Evolutionary conservation across 2,113 vertebrate genomes (phyloP).

Genomic region (Mustelus asterias): DNA sequence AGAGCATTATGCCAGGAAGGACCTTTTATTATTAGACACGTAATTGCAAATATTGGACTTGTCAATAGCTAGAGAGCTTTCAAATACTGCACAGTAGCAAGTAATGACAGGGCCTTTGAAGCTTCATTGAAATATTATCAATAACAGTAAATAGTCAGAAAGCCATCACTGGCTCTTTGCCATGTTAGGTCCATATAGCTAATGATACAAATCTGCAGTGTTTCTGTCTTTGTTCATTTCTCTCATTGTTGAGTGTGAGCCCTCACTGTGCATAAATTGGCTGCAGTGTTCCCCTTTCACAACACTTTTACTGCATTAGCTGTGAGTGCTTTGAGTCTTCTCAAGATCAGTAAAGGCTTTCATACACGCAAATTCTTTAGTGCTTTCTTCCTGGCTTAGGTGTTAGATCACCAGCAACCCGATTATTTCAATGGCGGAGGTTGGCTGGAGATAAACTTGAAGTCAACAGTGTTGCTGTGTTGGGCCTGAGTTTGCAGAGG

Average conservation of each 20-base stretch:
- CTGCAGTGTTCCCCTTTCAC: background rate
- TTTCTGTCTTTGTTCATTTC: background rate
- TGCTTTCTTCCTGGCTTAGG: background rate
- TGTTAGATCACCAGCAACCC: background rate
- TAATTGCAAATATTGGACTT: background rate
- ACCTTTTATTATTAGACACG: background rate
- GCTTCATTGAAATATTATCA: background rate
- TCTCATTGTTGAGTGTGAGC: background rate
- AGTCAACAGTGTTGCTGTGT: background rate
- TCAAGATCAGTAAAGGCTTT: background rate
- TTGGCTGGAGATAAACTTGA: background rate
- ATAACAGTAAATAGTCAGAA: background rate
- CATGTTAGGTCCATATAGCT: background rate
- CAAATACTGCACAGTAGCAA: background rate
- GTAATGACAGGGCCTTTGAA: background rate
- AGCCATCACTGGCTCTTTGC: background rate
- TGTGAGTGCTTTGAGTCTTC: background rate
- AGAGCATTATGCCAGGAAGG: background rate
- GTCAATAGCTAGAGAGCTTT: background rate
- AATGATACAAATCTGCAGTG: background rate
- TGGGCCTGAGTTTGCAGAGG: background rate
- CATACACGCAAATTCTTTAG: background rate
- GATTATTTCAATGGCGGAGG: background rate
- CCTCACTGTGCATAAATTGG: background rate
- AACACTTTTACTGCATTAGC: background rate